Conservation (phyloP, 1,140 invertebrate genomes). For the Ectropis grisescens region DNA sequence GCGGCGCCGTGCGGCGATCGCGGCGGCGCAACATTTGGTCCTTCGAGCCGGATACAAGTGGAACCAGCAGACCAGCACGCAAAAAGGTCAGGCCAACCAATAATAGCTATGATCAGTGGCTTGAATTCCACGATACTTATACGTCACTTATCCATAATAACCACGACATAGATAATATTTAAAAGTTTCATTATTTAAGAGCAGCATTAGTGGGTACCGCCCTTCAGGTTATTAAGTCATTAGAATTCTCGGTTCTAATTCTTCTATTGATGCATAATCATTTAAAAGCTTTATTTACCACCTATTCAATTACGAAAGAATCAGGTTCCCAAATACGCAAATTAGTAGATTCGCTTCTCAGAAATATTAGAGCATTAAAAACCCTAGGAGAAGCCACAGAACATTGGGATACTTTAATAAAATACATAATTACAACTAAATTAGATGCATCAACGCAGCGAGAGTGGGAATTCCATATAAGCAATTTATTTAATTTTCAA, state of each 20-base stretch:
- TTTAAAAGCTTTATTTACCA: slow-evolving; percentile 14
- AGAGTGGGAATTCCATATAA: slow-evolving; percentile 15
- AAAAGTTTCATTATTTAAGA: slow-evolving; percentile 14
- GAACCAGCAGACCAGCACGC: too few relatives aligned
- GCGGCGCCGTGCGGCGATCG: too few relatives aligned
- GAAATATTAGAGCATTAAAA: slow-evolving; percentile 17
- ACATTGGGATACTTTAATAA: slow-evolving; percentile 15
- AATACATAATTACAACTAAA: slow-evolving; percentile 15
- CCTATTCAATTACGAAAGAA: slow-evolving; percentile 10
- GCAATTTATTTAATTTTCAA: slow-evolving; percentile 4
- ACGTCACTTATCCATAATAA: slow-evolving; percentile 12
- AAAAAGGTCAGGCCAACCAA: too few relatives aligned
- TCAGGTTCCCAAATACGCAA: slow-evolving; percentile 10
- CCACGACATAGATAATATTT: slow-evolving; percentile 9
- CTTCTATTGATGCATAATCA: slow-evolving; percentile 13
- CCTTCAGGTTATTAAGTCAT: slow-evolving; percentile 6
- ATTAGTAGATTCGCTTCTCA: slow-evolving; percentile 13
- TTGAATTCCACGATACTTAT: slow-evolving; percentile 15
- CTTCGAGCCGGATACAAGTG: too few relatives aligned
- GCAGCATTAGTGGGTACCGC: slow-evolving; percentile 8
- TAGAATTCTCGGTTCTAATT: slow-evolving; percentile 16
- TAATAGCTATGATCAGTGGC: slow-evolving; percentile 18
- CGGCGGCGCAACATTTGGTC: too few relatives aligned
- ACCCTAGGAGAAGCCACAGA: slow-evolving; percentile 11
- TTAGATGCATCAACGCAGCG: slow-evolving; percentile 15